Conservation (phyloP, 2,888 invertebrate species). For the Polydrusus tereticollis region DNA sequence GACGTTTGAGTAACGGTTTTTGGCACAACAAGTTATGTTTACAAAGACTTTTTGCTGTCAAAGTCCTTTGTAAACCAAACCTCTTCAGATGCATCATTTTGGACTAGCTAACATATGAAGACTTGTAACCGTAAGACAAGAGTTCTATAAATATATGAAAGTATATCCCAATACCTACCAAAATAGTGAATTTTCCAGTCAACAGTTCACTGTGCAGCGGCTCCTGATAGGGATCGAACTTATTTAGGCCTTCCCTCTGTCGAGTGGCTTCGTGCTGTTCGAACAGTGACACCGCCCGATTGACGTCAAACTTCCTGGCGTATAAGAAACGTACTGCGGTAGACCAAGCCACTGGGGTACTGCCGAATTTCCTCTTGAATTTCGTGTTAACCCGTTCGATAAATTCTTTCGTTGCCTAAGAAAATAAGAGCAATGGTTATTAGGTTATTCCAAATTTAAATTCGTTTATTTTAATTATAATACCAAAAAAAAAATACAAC, state of each 20-base stretch:
- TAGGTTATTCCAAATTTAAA: background rate
- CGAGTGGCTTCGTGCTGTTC: constrained; percentile 93
- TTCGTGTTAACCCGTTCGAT: constrained; percentile 80
- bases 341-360: constrained; percentile 78
- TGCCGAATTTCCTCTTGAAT: constrained; percentile 68
- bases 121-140: too few relatives aligned
- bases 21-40: too few relatives aligned
- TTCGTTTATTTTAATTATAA: background rate
- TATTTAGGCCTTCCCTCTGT: constrained; percentile 85
- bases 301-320: constrained; percentile 95
- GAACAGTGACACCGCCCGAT: constrained; percentile 90
- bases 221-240: constrained; percentile 86
- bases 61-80: too few relatives aligned
- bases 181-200: constrained; percentile 95
- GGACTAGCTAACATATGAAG: too few relatives aligned
- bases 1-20: too few relatives aligned
- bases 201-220: constrained; percentile 88
- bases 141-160: too few relatives aligned
- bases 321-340: constrained; percentile 94
- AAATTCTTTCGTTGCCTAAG: constrained; percentile 86
- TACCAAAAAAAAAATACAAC: too few relatives aligned
- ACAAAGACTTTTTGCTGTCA: too few relatives aligned
- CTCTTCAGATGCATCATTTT: too few relatives aligned
- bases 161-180: constrained; percentile 75
- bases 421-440: constrained; percentile 53